Evolutionary conservation across 2,888 invertebrate species (phyloP).

Genomic region (Torymus aiolomorphi): DNA sequence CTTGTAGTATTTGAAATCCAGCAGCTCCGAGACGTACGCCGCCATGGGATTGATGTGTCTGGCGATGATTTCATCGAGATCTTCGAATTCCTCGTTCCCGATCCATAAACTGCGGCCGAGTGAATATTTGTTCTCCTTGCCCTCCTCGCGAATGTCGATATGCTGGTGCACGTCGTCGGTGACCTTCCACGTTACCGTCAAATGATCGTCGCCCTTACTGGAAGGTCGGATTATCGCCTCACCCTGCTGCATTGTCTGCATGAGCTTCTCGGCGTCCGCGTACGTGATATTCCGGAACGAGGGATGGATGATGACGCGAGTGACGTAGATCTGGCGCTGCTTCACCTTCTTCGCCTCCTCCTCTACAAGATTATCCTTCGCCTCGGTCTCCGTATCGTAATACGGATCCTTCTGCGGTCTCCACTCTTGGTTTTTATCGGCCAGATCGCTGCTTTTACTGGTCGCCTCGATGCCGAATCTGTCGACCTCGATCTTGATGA

Average conservation of each 20-base stretch:
- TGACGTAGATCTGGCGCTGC: conserved; percentile 89
- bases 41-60: conserved; percentile 96
- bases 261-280: conserved; percentile 92
- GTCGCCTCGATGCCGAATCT: conserved; percentile 95
- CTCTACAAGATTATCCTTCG: conserved; percentile 79
- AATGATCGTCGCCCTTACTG: conserved; percentile 95
- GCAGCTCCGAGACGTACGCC: conserved; percentile 90
- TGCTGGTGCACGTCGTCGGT: conserved; percentile 95
- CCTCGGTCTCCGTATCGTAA: conserved; percentile 92
- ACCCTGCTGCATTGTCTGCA: conserved; percentile 95
- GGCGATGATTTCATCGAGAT: conserved; percentile 99
- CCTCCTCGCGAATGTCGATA: conserved; percentile 96
- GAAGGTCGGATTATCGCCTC: conserved; percentile 97
- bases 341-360: conserved; percentile 69
- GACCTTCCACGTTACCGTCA: conserved; percentile 99
- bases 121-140: conserved; percentile 97
- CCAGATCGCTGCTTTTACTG: conserved; percentile 92
- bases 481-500: conserved; percentile 97
- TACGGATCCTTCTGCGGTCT: conserved; percentile 92
- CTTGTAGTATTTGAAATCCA: conserved; percentile 93
- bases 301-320: conserved; percentile 97
- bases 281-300: conserved; percentile 97
- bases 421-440: conserved; percentile 94
- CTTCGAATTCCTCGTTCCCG: conserved; percentile 95
- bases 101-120: conserved; percentile 93